Evolutionary conservation across 2,797 vertebrate species (phyloP).

Genomic region (Smutsia temminckii): DNA sequence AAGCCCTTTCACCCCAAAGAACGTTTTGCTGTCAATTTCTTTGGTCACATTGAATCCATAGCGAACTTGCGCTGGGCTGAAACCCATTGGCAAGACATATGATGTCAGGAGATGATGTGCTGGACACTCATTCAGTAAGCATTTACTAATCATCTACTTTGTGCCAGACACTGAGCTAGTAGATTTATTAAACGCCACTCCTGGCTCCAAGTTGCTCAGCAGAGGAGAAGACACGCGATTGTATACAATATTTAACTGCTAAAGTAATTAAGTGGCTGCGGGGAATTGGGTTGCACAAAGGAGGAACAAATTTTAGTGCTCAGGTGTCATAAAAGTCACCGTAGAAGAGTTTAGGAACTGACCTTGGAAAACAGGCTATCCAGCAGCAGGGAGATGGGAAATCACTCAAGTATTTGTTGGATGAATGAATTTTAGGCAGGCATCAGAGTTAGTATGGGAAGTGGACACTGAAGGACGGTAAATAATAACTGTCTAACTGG

Average conservation of each 20-base stretch:
- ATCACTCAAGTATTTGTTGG: neutral
- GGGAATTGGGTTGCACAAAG: neutral
- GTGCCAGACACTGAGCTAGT: neutral
- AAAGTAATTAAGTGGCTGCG: neutral
- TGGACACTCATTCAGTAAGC: neutral
- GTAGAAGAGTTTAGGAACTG: neutral
- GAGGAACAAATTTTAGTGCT: neutral
- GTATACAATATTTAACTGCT: neutral
- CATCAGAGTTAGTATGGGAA: neutral
- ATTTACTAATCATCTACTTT: neutral
- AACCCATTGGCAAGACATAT: neutral
- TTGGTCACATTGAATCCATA: too few relatives aligned
- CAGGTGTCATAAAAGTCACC: neutral
- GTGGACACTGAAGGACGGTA: neutral
- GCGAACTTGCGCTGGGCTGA: too few relatives aligned
- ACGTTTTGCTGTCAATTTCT: too few relatives aligned
- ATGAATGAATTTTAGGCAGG: neutral
- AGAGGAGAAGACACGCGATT: neutral
- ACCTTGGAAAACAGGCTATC: neutral
- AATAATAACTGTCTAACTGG: neutral
- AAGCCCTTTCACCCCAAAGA: too few relatives aligned
- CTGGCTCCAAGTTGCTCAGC: neutral
- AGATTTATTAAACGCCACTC: neutral
- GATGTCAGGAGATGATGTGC: conserved; percentile 48
- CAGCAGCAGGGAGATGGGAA: neutral